phyloP scores from a whole-genome alignment of 1,140 invertebrate genomes.

The Leguminivora glycinivorella region DNA sequence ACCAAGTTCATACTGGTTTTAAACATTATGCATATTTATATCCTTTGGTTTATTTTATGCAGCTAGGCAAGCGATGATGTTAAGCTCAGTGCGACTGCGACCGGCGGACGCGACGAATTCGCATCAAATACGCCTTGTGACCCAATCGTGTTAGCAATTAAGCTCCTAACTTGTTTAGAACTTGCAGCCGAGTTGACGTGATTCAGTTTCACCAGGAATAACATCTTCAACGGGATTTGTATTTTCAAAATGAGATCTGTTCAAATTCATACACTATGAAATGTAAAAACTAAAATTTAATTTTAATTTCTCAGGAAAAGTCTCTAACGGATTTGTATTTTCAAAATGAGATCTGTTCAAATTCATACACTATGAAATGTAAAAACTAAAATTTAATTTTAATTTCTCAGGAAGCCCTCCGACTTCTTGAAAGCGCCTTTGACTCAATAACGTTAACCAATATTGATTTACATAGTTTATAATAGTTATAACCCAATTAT shows the following conservation, averaged over 20 bases:
- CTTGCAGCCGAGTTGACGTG: neutral
- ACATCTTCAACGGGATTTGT: neutral
- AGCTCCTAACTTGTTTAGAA: neutral
- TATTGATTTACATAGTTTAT: neutral
- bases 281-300: too few relatives aligned
- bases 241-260: too few relatives aligned
- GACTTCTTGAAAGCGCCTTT: neutral
- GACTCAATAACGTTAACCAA: neutral
- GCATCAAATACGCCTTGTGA: constrained; percentile 31
- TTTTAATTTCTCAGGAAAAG: too few relatives aligned
- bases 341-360: too few relatives aligned
- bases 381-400: too few relatives aligned
- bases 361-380: too few relatives aligned
- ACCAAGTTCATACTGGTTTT: too few relatives aligned
- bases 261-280: too few relatives aligned
- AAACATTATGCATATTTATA: too few relatives aligned
- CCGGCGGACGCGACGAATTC: constrained; percentile 31
- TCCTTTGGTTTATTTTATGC: too few relatives aligned
- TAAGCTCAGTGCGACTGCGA: constrained; percentile 34
- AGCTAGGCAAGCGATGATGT: neutral
- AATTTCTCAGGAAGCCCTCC: neutral
- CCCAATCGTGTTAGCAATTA: constrained; percentile 31
- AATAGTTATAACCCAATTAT: neutral
- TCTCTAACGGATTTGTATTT: too few relatives aligned
- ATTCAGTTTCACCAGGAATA: neutral